A percentile compares a stretch with the other conserved stretches of the same genome.
Evolutionary conservation across 2,113 vertebrate genomes (phyloP).

Genomic region (Antechinus flavipes): DNA sequence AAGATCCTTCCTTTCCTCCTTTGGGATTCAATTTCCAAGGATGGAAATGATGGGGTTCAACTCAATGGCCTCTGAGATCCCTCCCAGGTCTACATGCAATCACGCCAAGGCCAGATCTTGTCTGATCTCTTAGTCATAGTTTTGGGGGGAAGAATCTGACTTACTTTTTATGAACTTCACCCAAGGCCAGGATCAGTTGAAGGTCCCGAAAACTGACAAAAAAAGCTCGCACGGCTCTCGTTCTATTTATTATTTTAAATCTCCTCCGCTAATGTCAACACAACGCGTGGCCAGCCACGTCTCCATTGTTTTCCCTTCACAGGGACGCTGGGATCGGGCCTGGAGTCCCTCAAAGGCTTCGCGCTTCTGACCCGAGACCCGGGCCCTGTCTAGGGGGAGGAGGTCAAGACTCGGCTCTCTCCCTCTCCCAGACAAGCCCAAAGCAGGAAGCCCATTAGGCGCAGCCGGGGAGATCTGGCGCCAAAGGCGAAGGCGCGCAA

Average conservation of each 20-base stretch:
- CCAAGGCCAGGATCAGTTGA: neutral
- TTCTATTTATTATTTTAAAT: neutral
- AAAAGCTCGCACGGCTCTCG: neutral
- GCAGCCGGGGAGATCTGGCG: slow-evolving; percentile 6
- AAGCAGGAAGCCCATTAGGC: neutral
- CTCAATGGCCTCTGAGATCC: neutral
- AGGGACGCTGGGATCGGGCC: slow-evolving; percentile 38
- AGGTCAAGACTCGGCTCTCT: slow-evolving; percentile 13
- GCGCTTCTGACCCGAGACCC: neutral
- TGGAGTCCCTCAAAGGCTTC: slow-evolving; percentile 49
- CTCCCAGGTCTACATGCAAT: neutral
- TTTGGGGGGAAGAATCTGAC: neutral
- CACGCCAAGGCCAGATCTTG: neutral
- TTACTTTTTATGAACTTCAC: neutral
- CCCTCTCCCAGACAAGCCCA: neutral
- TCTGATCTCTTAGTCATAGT: neutral
- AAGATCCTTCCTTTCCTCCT: neutral
- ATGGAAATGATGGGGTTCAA: neutral
- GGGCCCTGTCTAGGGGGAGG: neutral
- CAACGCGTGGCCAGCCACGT: neutral
- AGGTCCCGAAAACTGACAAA: neutral
- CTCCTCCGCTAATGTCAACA: slow-evolving; percentile 18
- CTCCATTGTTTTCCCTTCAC: slow-evolving; percentile 33
- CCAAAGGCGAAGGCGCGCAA: slow-evolving; percentile 60
- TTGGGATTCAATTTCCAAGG: neutral